These are phyloP conservation scores for Cliona cf. orientalis DNA, from an alignment of 37 sponge, comb jelly and placozoan species.

Conservation along the genomic window DNA sequence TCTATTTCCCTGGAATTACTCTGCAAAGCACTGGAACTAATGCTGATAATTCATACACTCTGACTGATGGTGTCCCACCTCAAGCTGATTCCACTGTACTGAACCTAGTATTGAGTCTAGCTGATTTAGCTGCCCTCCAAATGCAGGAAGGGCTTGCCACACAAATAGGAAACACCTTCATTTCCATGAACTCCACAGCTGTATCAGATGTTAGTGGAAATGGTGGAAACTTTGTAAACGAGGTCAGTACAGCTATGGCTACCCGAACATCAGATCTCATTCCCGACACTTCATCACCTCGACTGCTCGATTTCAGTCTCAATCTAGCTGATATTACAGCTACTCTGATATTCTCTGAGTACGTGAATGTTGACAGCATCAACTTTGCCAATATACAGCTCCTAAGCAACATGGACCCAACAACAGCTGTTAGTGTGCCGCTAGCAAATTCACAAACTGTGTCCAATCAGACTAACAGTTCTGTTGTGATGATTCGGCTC, in stretches of 20 bases:
- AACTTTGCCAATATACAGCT: constrained; percentile 27
- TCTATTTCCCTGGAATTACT: constrained; percentile 60
- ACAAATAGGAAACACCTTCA: constrained; percentile 50
- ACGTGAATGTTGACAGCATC: constrained; percentile 60
- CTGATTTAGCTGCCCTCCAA: constrained; percentile 58
- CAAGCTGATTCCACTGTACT: constrained; percentile 47
- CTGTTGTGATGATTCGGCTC: constrained; percentile 58
- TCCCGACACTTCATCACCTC: constrained; percentile 68
- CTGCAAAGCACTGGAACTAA: constrained; percentile 39
- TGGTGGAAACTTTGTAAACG: constrained; percentile 61
- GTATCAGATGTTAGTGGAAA: constrained; percentile 80
- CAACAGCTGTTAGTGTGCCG: constrained; percentile 9
- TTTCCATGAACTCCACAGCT: constrained; percentile 59
- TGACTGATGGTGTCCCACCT: constrained; percentile 57
- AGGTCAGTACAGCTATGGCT: constrained; percentile 36
- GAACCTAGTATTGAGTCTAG: constrained; percentile 52
- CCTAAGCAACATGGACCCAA: constrained; percentile 13
- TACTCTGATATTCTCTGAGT: constrained; percentile 86
- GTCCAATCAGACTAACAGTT: constrained; percentile 53
- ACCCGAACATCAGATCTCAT: constrained; percentile 32
- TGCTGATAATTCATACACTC: neutral
- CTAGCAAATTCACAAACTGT: constrained; percentile 54
- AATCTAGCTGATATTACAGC: constrained; percentile 60
- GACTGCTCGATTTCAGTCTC: constrained; percentile 47
- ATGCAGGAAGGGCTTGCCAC: constrained; percentile 55